A percentile compares a stretch with the other conserved stretches of the same genome.
Conservation (phyloP, 2,113 vertebrate genomes). For the Oceanodroma tethys region DNA sequence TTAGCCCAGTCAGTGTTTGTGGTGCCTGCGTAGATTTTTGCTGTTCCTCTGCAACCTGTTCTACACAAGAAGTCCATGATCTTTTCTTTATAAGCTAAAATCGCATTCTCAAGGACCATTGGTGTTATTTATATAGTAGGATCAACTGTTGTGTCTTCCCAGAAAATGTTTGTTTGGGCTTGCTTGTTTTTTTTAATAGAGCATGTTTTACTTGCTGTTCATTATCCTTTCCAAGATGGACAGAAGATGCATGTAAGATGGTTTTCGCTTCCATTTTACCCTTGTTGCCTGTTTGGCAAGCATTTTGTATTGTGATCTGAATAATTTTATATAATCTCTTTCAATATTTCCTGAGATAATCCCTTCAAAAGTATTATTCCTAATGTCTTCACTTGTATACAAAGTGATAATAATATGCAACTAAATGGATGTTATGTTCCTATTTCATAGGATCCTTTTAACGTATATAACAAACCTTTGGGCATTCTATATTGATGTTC, state of each 20-base stretch:
- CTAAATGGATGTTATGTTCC: neutral
- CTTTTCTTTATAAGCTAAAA: neutral
- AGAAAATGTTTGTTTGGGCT: neutral
- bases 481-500: neutral
- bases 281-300: neutral
- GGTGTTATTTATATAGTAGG: neutral
- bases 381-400: neutral
- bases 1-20: neutral
- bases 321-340: neutral
- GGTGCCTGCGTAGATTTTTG: neutral
- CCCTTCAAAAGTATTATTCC: neutral
- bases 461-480: neutral
- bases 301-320: neutral
- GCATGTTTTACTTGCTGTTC: neutral
- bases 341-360: neutral
- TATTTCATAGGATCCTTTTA: neutral
- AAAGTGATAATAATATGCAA: neutral
- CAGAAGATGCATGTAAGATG: neutral
- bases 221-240: neutral
- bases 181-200: neutral
- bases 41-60: neutral
- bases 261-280: neutral
- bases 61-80: neutral
- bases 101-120: neutral
- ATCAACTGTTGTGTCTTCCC: neutral